Conservation (phyloP, 2,797 vertebrate genomes). For the Lagodon rhomboides region DNA sequence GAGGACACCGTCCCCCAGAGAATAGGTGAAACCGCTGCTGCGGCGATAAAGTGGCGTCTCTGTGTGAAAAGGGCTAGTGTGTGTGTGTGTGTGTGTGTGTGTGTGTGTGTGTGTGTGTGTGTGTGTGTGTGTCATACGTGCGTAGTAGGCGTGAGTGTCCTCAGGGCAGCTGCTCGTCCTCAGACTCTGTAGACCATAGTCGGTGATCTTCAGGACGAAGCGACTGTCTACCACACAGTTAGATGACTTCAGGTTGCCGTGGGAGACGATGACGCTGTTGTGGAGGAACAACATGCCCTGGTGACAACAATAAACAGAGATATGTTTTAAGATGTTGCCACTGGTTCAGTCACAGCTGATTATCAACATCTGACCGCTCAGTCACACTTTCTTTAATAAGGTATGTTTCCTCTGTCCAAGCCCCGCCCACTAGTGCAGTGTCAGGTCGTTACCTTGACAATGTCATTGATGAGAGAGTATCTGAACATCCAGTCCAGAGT, state of each 20-base stretch:
- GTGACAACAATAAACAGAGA: background rate
- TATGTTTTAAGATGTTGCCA: no score
- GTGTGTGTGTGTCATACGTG: slow-evolving; percentile 78
- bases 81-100: background rate
- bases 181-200: slow-evolving; percentile 92
- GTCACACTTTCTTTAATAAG: no score
- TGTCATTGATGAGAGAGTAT: slow-evolving; percentile 93
- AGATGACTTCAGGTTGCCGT: slow-evolving; percentile 94
- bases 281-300: slow-evolving; percentile 95
- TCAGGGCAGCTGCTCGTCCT: slow-evolving; percentile 74
- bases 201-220: slow-evolving; percentile 95
- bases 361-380: no score
- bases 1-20: no score
- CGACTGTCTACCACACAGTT: slow-evolving; percentile 96
- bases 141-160: slow-evolving; percentile 88
- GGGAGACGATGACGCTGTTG: slow-evolving; percentile 89
- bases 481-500: slow-evolving; percentile 97
- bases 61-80: no score
- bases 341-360: no score
- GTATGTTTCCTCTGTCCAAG: no score
- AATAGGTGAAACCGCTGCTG: no score
- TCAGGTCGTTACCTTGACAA: slow-evolving; percentile 88
- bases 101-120: background rate
- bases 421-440: background rate
- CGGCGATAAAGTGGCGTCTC: no score